Conservation (phyloP, 2,113 vertebrate species). For the Garra rufa region DNA sequence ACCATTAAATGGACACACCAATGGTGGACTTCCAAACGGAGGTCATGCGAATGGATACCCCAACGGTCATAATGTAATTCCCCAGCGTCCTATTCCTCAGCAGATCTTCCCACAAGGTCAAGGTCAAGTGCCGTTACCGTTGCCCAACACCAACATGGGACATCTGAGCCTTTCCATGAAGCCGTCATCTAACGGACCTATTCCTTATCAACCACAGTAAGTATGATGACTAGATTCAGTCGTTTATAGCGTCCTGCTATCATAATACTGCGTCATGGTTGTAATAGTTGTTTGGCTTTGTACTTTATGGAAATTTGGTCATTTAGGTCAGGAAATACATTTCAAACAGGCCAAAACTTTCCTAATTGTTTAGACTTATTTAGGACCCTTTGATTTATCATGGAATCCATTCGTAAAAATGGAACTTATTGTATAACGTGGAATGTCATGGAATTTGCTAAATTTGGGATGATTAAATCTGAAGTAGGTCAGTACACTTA, state of each 20-base stretch:
- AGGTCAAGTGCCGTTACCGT: conserved; percentile 68
- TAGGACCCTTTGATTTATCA: too few relatives aligned
- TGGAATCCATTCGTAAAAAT: too few relatives aligned
- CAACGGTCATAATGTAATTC: conserved; percentile 71
- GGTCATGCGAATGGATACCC: conserved; percentile 77
- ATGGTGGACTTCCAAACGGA: conserved; percentile 55
- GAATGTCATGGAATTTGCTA: too few relatives aligned
- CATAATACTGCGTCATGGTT: conserved; percentile 5
- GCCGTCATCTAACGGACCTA: conserved; percentile 82
- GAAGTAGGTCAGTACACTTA: too few relatives aligned
- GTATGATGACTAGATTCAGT: conserved; percentile 64
- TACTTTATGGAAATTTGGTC: not conserved
- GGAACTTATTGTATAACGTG: too few relatives aligned
- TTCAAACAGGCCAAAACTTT: not conserved
- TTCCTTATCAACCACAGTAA: conserved; percentile 89
- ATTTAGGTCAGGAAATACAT: not conserved
- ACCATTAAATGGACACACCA: conserved; percentile 73
- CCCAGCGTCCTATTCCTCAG: conserved; percentile 84
- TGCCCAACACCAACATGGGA: conserved; percentile 74
- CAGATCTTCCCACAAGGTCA: conserved; percentile 76
- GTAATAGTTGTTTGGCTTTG: not conserved
- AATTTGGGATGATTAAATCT: too few relatives aligned
- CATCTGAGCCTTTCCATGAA: conserved; percentile 93
- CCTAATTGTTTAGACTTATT: not conserved
- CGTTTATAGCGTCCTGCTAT: conserved; percentile 18